Evolutionary conservation across 2,113 vertebrate species (phyloP).

Genomic region (Microcebus jonahi): DNA sequence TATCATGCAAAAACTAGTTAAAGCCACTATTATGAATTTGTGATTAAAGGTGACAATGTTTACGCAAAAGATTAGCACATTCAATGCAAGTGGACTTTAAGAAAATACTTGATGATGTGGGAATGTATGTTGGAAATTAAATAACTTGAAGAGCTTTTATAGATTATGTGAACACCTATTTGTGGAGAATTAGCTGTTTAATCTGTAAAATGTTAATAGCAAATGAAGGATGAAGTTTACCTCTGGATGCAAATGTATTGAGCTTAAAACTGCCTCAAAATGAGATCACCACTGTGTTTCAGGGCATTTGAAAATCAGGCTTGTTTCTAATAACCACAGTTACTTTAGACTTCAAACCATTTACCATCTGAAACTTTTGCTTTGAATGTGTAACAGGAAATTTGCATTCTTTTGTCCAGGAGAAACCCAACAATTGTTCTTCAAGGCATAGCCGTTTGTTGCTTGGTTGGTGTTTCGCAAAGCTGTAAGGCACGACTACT

Average conservation of each 20-base stretch:
- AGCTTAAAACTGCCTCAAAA: neutral
- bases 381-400: neutral
- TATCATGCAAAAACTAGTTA: fast-evolving
- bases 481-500: neutral
- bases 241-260: neutral
- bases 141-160: neutral
- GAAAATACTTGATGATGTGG: fast-evolving
- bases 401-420: neutral
- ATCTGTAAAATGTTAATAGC: too few relatives aligned
- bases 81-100: fast-evolving
- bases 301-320: neutral
- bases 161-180: fast-evolving
- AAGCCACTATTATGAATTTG: fast-evolving
- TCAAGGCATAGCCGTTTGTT: neutral
- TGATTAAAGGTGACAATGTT: fast-evolving
- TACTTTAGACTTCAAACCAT: neutral
- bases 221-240: neutral
- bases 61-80: fast-evolving
- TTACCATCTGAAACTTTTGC: neutral
- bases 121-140: too few relatives aligned
- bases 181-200: neutral
- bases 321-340: neutral
- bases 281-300: neutral
- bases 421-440: neutral
- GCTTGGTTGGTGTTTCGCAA: neutral